Evolutionary conservation across 2,888 invertebrate species (phyloP), one percentile per base, ranked within the genome.

Genomic region (Conistra vaccinii): DNA sequence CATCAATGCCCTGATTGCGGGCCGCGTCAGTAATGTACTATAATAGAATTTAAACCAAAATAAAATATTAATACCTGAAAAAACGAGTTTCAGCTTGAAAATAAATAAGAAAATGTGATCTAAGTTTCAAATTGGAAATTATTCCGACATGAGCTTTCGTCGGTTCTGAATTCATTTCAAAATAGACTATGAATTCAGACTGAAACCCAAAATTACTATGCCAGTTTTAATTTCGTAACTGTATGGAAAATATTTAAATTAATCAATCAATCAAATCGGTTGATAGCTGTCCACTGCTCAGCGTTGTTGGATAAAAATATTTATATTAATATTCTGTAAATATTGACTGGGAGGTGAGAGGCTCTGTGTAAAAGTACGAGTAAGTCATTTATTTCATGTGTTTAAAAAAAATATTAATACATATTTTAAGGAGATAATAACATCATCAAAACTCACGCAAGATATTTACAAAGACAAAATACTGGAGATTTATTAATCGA

Each of bases 311-410:
- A 42, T 76, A 23, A 69, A 70, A 76, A 70, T 78, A 76, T 76
- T 78, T 55, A 78, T 70, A 78, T 55, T 2, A 78, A 69, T 29
- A 57, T 45, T 29, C 32, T 68, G 60, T 77, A 20, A 61, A 78
- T 48, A 69, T 76, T 78, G 45, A n/a, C 51, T 9, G 17, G 58
- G 29, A 58, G 23, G 51, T 69, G 45, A 68, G 32, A 42, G 69
- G 45, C 42, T 78, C 6, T 5, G 20, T 4, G 39, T 70, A 9
- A 48, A 69, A 69, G 69, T 61, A 55, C 45, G 53, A 69, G 69
- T 61, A 55, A 45, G 53, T 48, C 29, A 42, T 73, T 58, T n/a
- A 23, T 53, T 58, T 48, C 23, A 55, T 23, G 10, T 10, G 6
- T 45, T 35, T 60, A 26, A 23, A 35, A 67, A 6, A 12, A 66